These are phyloP conservation scores for Alosa sapidissima DNA, from an alignment of 2,797 vertebrate genomes.

Conservation along the genomic window DNA sequence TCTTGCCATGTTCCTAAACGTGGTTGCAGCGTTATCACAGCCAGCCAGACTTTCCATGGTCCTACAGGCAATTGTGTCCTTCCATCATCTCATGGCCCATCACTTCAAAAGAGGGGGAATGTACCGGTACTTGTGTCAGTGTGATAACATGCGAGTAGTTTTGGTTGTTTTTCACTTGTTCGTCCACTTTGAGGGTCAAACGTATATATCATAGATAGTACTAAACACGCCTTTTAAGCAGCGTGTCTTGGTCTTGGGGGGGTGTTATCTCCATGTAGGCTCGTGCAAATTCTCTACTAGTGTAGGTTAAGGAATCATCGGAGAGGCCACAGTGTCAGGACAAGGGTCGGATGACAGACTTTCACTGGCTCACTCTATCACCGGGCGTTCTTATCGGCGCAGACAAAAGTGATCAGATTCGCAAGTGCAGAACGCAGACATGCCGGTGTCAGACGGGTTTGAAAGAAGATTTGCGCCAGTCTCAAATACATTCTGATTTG, in stretches of 20 bases:
- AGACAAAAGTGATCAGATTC: neutral
- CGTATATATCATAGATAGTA: neutral
- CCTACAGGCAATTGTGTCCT: neutral
- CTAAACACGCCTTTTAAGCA: neutral
- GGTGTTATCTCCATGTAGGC: neutral
- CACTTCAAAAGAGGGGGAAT: neutral
- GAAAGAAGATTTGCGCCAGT: neutral
- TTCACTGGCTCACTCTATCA: constrained; percentile 3
- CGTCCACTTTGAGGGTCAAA: neutral
- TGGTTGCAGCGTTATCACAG: neutral
- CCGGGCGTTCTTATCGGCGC: neutral
- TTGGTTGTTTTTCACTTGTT: neutral
- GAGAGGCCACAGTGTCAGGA: constrained; percentile 9
- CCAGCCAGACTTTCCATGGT: neutral
- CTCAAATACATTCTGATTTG: neutral
- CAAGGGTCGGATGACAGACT: constrained; percentile 22
- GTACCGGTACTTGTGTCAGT: neutral
- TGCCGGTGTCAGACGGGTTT: neutral
- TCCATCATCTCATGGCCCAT: neutral
- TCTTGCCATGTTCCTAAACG: too few species aligned
- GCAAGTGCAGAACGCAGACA: neutral
- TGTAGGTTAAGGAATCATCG: neutral
- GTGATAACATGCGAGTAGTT: neutral
- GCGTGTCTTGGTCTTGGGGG: neutral
- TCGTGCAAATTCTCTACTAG: neutral